Evolutionary conservation across 2,888 invertebrate species (phyloP), one percentile per base, ranked within the genome.

Genomic region (Harmothoe impar): DNA sequence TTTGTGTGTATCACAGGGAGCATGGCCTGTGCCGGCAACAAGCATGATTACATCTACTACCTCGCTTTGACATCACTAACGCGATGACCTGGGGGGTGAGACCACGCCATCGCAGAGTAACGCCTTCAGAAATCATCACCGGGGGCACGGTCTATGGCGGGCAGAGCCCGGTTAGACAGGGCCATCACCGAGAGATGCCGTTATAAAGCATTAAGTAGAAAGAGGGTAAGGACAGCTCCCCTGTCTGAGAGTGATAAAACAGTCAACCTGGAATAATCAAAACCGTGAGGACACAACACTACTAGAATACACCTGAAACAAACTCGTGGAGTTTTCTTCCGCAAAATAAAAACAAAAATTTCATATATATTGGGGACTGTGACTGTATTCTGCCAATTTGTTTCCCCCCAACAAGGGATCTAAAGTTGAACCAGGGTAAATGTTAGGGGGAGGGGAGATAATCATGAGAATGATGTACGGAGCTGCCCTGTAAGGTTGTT

Each of bases 191-290:
- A 3, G 23, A 20, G 62, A 43, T 43, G 43, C 43, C 20, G 62
- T 81, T 35, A 81, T 81, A 33, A 86, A 86, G 86, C 86, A 86
- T 52, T 86, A 86, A 86, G 31, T 81, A 81, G 81, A 86, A 29
- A 86, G 31, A 56, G 31, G 52, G 54, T 54, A 54, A 54, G 86
- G 86, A 86, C 86, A 86, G 86, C 86, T 86, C 86, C 54, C 29
- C 35, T 20, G 35, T 51, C 29, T 35, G n/a, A 84, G 29, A 23
- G 54, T 52, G n/a, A n/a, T 35, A 35, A 35, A 81, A 52, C 86
- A n/a, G n/a, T n/a, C n/a, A n/a, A 54, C 86, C 86, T 86, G 86
- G 54, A 86, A 86, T 43, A 7, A 43, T 86, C 86, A 86, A 86
- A 86, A 56, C 86, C 29, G 54, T 56, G 20, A 86, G 29, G 31